A percentile compares a stretch with the other conserved stretches of the same genome.
phyloP scores from a whole-genome alignment of 2,888 invertebrate genomes.

The Drosophila meridionalis region DNA sequence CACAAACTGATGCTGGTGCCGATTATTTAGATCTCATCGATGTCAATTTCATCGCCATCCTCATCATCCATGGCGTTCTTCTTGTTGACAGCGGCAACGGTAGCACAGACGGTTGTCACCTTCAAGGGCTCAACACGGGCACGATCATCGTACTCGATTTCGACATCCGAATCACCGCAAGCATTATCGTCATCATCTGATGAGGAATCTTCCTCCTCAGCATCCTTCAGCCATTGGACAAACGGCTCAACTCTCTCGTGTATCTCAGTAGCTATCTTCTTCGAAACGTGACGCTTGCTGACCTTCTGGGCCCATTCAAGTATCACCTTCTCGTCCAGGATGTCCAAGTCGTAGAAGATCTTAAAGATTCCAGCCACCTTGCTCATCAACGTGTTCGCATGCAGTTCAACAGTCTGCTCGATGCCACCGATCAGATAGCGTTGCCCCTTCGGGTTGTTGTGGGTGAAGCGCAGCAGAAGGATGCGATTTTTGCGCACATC shows the following conservation, averaged over 20 bases:
- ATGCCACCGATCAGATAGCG: conserved; percentile 97
- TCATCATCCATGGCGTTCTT: conserved; percentile 88
- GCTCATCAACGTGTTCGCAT: conserved; percentile 91
- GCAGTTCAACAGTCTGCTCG: conserved; percentile 95
- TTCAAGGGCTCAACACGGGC: conserved; percentile 91
- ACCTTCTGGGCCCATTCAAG: conserved; percentile 98
- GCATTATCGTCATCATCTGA: conserved; percentile 88
- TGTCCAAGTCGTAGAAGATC: conserved; percentile 97
- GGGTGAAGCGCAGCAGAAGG: conserved; percentile 92
- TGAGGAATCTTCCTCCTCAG: conserved; percentile 96
- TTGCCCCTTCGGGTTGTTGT: conserved; percentile 93
- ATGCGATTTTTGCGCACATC: conserved; percentile 92
- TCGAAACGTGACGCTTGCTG: conserved; percentile 96
- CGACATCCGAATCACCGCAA: conserved; percentile 87
- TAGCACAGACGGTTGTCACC: conserved; percentile 86
- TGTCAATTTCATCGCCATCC: conserved; percentile 94
- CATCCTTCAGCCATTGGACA: conserved; percentile 98
- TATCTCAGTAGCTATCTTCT: conserved; percentile 96
- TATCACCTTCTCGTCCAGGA: conserved; percentile 96
- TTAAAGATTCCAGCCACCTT: conserved; percentile 96
- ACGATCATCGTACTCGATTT: conserved; percentile 96
- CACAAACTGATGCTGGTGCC: conserved; percentile 10
- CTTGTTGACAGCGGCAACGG: conserved; percentile 82
- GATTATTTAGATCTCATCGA: conserved; percentile 93
- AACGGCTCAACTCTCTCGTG: conserved; percentile 96